Conservation (phyloP, 1,140 invertebrate genomes). For the Penaeus indicus region DNA sequence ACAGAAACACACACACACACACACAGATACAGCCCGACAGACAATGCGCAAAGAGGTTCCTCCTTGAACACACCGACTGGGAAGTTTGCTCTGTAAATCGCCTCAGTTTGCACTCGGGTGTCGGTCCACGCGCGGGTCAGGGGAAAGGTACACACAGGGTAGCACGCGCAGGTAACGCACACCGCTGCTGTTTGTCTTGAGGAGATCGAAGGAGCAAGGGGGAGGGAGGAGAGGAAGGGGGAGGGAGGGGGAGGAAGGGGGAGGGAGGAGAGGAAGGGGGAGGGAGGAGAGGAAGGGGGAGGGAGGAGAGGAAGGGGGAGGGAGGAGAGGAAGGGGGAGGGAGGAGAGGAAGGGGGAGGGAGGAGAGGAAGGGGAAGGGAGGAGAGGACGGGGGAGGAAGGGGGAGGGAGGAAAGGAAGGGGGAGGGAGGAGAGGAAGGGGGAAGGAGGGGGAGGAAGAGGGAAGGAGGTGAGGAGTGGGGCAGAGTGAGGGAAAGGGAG, state of each 20-base stretch:
- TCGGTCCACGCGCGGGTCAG: too few species aligned
- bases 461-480: not conserved
- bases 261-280: not conserved
- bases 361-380: not conserved
- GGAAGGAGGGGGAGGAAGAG: not conserved
- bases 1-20: too few species aligned
- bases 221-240: not conserved
- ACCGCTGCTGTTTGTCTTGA: too few species aligned
- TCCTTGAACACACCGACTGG: too few species aligned
- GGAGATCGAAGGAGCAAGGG: not conserved
- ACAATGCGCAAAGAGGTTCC: too few species aligned
- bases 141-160: too few species aligned
- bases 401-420: not conserved
- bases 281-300: not conserved
- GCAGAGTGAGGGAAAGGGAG: not conserved
- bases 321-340: not conserved
- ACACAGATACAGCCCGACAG: too few species aligned
- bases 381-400: not conserved
- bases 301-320: not conserved
- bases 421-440: not conserved
- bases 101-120: too few species aligned
- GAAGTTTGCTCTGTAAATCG: too few species aligned
- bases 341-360: not conserved
- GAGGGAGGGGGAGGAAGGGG: not conserved
- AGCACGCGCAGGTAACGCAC: too few species aligned